Percentiles rank a stretch among this genome's conserved stretches.
Evolutionary conservation across 2,113 vertebrate genomes (phyloP).

Genomic region (Neotoma lepida): DNA sequence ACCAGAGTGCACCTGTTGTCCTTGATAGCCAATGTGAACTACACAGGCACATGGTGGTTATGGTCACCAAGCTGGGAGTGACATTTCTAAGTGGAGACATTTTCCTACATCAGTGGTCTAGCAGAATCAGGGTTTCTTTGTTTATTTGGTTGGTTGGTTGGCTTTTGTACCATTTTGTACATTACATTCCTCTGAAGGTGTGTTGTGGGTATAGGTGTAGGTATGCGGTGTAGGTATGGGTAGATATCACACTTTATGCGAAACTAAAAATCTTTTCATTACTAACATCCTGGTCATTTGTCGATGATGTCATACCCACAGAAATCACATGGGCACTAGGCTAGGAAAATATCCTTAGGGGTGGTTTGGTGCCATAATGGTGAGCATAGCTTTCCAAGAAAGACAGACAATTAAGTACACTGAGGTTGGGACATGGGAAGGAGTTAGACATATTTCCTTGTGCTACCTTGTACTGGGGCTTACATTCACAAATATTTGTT

Average conservation of each 20-base stretch:
- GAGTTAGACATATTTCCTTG: neutral
- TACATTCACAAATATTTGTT: neutral
- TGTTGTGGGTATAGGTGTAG: neutral
- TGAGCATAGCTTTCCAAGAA: neutral
- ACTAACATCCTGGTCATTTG: neutral
- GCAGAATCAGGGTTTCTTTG: neutral
- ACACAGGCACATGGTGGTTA: neutral
- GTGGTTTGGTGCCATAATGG: neutral
- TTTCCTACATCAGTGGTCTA: neutral
- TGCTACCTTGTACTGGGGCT: neutral
- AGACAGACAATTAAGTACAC: neutral
- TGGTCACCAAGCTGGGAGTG: neutral
- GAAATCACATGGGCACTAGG: neutral
- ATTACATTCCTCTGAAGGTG: neutral
- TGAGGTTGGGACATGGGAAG: neutral
- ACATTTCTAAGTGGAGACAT: neutral
- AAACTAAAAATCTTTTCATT: constrained; percentile 19
- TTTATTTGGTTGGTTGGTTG: neutral
- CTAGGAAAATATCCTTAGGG: neutral
- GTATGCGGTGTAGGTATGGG: neutral
- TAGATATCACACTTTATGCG: neutral
- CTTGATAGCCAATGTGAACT: neutral
- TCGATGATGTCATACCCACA: neutral
- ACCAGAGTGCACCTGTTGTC: neutral
- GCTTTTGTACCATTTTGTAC: neutral